phyloP scores from a whole-genome alignment of 2,888 invertebrate genomes.

The Acronicta psi region DNA sequence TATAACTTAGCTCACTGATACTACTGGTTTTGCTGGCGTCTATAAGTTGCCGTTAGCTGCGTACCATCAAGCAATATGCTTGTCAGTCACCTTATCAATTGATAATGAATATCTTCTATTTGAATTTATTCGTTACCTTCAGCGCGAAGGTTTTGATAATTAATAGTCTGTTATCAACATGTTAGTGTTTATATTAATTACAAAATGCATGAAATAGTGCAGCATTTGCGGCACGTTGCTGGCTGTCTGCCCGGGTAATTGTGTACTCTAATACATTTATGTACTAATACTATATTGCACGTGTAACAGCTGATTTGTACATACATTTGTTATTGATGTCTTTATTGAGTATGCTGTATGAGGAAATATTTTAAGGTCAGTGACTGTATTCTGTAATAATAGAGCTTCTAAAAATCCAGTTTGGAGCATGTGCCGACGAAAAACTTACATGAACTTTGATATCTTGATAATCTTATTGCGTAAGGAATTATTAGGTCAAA shows the following conservation, averaged over 20 bases:
- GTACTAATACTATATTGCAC: constrained; percentile 3
- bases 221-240: constrained; percentile 28
- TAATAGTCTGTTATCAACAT: constrained; percentile 1
- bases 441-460: too few species aligned
- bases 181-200: constrained; percentile 8
- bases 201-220: constrained; percentile 45
- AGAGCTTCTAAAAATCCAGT: background rate
- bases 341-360: background rate
- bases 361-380: background rate
- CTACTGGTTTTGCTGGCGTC: too few species aligned
- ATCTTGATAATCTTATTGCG: too few species aligned
- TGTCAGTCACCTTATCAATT: too few species aligned
- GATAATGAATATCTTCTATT: too few species aligned
- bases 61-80: too few species aligned
- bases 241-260: constrained; percentile 31
- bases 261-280: background rate
- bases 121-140: too few species aligned
- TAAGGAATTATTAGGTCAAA: background rate
- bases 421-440: too few species aligned
- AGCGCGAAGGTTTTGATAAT: background rate
- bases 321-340: background rate
- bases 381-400: too few species aligned
- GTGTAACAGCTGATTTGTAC: constrained; percentile 10
- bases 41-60: too few species aligned
- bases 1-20: too few species aligned